Conservation (phyloP, 2,113 vertebrate genomes). For the Hypanus sabinus region DNA sequence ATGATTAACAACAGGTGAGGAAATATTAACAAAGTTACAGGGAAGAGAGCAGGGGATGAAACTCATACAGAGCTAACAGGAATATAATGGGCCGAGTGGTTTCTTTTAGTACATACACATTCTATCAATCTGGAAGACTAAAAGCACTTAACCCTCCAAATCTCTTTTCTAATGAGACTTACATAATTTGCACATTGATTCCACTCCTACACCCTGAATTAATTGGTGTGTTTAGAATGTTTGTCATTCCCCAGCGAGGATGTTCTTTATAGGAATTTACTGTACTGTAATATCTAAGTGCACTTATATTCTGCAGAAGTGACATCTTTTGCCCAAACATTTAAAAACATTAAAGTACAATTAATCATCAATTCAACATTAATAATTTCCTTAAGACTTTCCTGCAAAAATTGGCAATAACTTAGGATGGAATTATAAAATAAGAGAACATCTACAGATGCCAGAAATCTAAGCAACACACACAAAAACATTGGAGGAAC, state of each 20-base stretch:
- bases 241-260: not conserved
- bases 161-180: not conserved
- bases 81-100: no score
- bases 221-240: not conserved
- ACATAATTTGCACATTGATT: not conserved
- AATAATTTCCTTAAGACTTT: not conserved
- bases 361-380: not conserved
- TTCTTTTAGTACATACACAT: no score
- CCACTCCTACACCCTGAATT: not conserved
- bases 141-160: not conserved
- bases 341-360: not conserved
- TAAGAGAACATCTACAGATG: no score
- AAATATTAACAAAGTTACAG: no score
- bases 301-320: slow-evolving; percentile 4
- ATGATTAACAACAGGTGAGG: no score
- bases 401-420: not conserved
- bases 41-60: no score
- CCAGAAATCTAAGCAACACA: no score
- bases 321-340: not conserved
- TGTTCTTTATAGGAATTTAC: not conserved
- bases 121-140: no score
- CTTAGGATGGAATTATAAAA: not conserved
- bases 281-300: not conserved
- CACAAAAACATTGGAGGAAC: no score
- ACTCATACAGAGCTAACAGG: no score